phyloP scores from a whole-genome alignment of 2,888 invertebrate species.

The Parnassius mnemosyne region DNA sequence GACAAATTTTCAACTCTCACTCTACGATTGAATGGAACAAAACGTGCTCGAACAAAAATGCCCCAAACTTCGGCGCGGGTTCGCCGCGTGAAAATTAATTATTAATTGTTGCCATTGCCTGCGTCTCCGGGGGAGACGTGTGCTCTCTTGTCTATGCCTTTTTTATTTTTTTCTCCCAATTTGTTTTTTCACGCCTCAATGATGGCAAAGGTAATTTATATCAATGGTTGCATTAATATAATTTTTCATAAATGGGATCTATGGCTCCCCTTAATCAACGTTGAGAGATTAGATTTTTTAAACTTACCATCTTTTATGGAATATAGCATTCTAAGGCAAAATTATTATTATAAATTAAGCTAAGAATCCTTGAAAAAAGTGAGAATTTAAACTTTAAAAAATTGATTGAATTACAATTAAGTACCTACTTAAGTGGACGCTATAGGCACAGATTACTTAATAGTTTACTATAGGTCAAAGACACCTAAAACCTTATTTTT shows the following conservation, averaged over 20 bases:
- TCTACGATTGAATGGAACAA: conserved; percentile 63
- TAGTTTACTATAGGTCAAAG: no score
- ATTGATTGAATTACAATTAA: no score
- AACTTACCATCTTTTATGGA: no score
- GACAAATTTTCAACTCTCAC: conserved; percentile 66
- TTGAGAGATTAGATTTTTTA: no score
- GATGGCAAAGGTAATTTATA: conserved; percentile 61
- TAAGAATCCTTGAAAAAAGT: no score
- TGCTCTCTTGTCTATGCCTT: conserved; percentile 53
- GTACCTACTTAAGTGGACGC: no score
- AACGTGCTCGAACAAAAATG: conserved; percentile 62
- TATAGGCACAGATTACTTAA: no score
- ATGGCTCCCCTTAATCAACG: background rate
- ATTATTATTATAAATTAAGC: no score
- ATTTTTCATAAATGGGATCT: conserved; percentile 9
- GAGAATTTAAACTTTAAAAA: no score
- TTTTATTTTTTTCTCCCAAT: conserved; percentile 50
- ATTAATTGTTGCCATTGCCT: conserved; percentile 72
- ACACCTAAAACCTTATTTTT: no score
- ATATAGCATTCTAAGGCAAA: no score
- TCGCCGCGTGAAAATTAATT: conserved; percentile 72
- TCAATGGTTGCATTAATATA: conserved; percentile 45
- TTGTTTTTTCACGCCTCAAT: conserved; percentile 61
- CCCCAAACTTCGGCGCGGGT: conserved; percentile 55
- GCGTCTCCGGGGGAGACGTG: conserved; percentile 55